A percentile compares a stretch with the other conserved stretches of the same genome.
These are phyloP conservation scores for Melanotaenia duboulayi DNA, from an alignment of 2,113 vertebrate genomes.

Conservation along the genomic window DNA sequence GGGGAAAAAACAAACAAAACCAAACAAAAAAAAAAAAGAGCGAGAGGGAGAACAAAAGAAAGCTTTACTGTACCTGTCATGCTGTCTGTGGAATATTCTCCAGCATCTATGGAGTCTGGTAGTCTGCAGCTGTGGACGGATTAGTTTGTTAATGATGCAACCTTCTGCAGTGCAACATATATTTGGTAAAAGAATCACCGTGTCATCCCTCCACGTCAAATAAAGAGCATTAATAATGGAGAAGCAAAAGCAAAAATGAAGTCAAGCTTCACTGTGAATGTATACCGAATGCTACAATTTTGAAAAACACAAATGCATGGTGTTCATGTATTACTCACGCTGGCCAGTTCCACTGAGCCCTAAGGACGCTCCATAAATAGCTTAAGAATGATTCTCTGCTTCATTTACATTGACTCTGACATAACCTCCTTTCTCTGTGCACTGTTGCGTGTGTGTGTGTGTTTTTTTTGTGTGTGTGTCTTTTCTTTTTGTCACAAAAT, in stretches of 20 bases:
- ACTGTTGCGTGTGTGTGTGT: background rate
- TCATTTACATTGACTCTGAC: slow-evolving; percentile 68
- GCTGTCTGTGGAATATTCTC: slow-evolving; percentile 72
- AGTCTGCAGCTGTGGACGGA: slow-evolving; percentile 76
- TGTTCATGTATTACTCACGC: slow-evolving; percentile 72
- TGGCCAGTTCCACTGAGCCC: slow-evolving; percentile 67
- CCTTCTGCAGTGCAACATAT: background rate
- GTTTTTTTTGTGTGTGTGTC: too few relatives aligned
- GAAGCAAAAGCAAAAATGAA: background rate
- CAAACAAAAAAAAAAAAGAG: slow-evolving; percentile 17
- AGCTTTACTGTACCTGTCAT: slow-evolving; percentile 78
- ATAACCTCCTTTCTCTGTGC: slow-evolving; percentile 35
- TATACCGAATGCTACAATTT: slow-evolving; percentile 8
- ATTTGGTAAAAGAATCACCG: background rate
- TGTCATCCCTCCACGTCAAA: background rate
- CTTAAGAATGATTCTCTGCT: slow-evolving; percentile 69
- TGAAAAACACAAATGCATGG: slow-evolving; percentile 32
- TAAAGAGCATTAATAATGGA: background rate
- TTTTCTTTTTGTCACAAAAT: too few relatives aligned
- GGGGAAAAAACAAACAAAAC: slow-evolving; percentile 23
- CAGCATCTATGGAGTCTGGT: slow-evolving; percentile 74
- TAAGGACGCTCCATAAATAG: slow-evolving; percentile 78
- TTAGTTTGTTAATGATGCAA: slow-evolving; percentile 43
- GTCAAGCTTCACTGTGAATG: background rate
- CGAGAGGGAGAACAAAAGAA: slow-evolving; percentile 23